Evolutionary conservation across 2,113 vertebrate species (phyloP).

Genomic region (Takifugu bimaculatus): DNA sequence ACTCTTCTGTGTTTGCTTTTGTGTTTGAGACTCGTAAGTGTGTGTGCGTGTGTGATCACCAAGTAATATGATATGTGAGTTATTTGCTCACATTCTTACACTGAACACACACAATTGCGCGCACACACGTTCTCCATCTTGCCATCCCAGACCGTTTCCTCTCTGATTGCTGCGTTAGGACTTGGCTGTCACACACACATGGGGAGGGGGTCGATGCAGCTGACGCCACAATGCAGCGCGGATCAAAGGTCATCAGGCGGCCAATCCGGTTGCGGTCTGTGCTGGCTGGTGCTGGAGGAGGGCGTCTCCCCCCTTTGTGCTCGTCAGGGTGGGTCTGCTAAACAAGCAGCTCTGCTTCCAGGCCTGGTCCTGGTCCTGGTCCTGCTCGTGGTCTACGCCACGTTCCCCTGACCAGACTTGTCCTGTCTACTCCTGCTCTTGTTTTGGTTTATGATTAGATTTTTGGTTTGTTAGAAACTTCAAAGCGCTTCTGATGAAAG

Average conservation of each 20-base stretch:
- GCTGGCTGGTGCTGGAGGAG: slow-evolving; percentile 45
- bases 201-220: slow-evolving; percentile 50
- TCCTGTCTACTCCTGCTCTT: neutral
- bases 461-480: slow-evolving; percentile 3
- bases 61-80: too few species aligned
- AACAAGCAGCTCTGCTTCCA: slow-evolving; percentile 60
- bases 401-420: slow-evolving; percentile 9
- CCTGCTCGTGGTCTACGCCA: slow-evolving; percentile 4
- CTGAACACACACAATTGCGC: slow-evolving; percentile 5
- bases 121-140: slow-evolving; percentile 35
- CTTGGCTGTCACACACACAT: slow-evolving; percentile 37
- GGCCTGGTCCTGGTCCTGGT: slow-evolving; percentile 15
- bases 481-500: neutral
- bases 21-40: neutral
- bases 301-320: slow-evolving; percentile 59
- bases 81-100: neutral
- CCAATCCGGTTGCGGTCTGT: slow-evolving; percentile 56
- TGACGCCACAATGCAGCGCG: slow-evolving; percentile 62
- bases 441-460: slow-evolving; percentile 1
- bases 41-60: neutral
- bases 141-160: slow-evolving; percentile 46
- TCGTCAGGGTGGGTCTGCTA: slow-evolving; percentile 67
- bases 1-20: neutral
- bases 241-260: slow-evolving; percentile 67
- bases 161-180: slow-evolving; percentile 58